Conservation (phyloP, 2,888 invertebrate species). For the Drosophila niveifrons region DNA sequence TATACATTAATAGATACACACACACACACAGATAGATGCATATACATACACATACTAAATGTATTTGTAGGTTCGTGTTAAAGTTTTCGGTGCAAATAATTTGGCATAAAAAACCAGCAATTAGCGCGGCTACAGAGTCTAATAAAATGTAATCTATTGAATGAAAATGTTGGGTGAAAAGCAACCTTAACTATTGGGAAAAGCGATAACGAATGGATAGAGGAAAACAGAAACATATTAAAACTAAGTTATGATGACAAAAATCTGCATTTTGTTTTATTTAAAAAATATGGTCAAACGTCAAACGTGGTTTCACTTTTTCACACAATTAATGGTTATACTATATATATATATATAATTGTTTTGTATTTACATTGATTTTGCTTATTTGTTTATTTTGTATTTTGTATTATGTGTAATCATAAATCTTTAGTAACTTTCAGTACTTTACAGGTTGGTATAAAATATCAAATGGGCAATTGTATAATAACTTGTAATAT, state of each 20-base stretch:
- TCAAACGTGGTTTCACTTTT: slow-evolving; percentile 9
- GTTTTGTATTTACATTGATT: slow-evolving; percentile 1
- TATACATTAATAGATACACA: slow-evolving; percentile 9
- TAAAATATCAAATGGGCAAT: slow-evolving; percentile 62
- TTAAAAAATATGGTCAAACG: slow-evolving; percentile 18
- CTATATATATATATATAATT: slow-evolving; percentile 26
- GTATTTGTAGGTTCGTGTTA: slow-evolving; percentile 52
- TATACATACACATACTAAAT: slow-evolving; percentile 10
- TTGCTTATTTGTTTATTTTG: slow-evolving; percentile 29
- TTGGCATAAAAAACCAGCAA: slow-evolving; percentile 55
- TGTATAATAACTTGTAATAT: slow-evolving; percentile 18
- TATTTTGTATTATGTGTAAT: slow-evolving; percentile 9
- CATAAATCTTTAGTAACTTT: slow-evolving; percentile 37
- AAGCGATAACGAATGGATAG: slow-evolving; percentile 10
- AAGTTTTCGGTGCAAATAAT: slow-evolving; percentile 61
- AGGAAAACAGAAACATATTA: slow-evolving; percentile 55
- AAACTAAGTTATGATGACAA: slow-evolving; percentile 72
- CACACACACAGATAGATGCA: slow-evolving; percentile 8
- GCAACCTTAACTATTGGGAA: slow-evolving; percentile 75
- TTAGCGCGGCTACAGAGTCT: slow-evolving; percentile 71
- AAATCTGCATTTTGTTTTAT: slow-evolving; percentile 57
- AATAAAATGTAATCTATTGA: slow-evolving; percentile 56
- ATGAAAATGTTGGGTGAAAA: slow-evolving; percentile 34
- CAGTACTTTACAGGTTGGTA: slow-evolving; percentile 54
- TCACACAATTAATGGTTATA: neutral